Conservation (phyloP, 1,140 invertebrate species). For the Zaprionus capensis region DNA sequence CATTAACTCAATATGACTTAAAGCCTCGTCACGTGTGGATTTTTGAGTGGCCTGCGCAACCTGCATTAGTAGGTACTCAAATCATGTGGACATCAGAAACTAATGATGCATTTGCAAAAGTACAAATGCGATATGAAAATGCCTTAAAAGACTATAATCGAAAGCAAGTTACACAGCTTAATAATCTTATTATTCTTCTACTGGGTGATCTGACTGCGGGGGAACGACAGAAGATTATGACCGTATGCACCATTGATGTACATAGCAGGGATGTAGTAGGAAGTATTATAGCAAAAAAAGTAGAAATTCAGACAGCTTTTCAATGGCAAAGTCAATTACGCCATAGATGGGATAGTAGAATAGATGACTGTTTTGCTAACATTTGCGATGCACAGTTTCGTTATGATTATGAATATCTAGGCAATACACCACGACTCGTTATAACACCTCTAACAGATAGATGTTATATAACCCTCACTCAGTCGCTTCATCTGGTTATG, state of each 20-base stretch:
- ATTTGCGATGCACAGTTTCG: slow-evolving; percentile 95
- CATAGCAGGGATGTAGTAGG: slow-evolving; percentile 94
- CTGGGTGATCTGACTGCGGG: slow-evolving; percentile 91
- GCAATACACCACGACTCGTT: slow-evolving; percentile 93
- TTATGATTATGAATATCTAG: slow-evolving; percentile 98
- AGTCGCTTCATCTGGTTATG: slow-evolving; percentile 95
- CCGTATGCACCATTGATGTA: slow-evolving; percentile 97
- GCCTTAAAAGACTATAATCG: slow-evolving; percentile 94
- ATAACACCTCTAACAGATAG: slow-evolving; percentile 95
- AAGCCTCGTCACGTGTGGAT: slow-evolving; percentile 96
- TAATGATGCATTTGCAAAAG: slow-evolving; percentile 92
- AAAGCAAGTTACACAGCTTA: slow-evolving; percentile 94
- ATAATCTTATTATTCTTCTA: slow-evolving; percentile 91
- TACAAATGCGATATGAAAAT: slow-evolving; percentile 98
- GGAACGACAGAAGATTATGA: slow-evolving; percentile 97
- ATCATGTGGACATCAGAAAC: slow-evolving; percentile 98
- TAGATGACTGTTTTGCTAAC: slow-evolving; percentile 94
- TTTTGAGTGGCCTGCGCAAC: slow-evolving; percentile 95
- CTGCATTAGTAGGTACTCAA: slow-evolving; percentile 94
- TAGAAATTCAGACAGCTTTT: slow-evolving; percentile 93
- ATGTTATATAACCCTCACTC: slow-evolving; percentile 96
- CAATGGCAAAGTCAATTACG: slow-evolving; percentile 96
- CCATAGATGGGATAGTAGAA: slow-evolving; percentile 93
- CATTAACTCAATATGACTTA: slow-evolving; percentile 94
- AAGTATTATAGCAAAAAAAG: slow-evolving; percentile 92